Evolutionary conservation across 2,113 vertebrate species (phyloP), one percentile per base, ranked within the genome.

Genomic region (Xyrauchen texanus): DNA sequence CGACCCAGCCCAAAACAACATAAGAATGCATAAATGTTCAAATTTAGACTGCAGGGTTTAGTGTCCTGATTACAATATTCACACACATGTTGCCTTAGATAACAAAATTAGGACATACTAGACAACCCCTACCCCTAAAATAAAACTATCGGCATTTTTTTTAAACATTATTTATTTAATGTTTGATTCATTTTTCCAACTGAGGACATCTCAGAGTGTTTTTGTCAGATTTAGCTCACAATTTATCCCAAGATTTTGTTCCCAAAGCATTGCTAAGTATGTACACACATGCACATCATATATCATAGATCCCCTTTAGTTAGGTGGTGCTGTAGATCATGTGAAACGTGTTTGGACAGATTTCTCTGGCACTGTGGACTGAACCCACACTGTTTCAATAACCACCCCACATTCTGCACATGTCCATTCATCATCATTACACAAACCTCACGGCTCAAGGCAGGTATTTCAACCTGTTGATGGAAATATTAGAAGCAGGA

Each of bases 361-460:
- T 84, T 85, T 89, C 79, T 76, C 58, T 80, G 67, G 80, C 51
- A 61, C 70, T 73, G 71, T 74, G 51, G 71, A 80, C 71, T 71
- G 74, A 81, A 58, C 84, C 65, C 81, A 84, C 81, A 78, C 77
- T 87, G 88, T 88, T 88, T 85, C 86, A 85, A 70, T 87, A 88
- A 90, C 80, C 85, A 72, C 81, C 80, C 74, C 55, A 86, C 70
- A 85, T 76, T 83, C 77, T 34, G 21, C 21, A 60, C 8, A 47
- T 55, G 70, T 76, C 83, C 82, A 82, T 87, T 85, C 71, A 86
- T 89, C 86, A 88, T 73, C 76, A 85, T 83, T 79, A 79, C 52
- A 63, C 72, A 82, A 82, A 85, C 82, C 68, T 52, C 57, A 70
- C 52, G 78, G 78, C 65, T 42, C 5, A 2, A 71, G 57, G 82